phyloP scores from a whole-genome alignment of 1,140 invertebrate species.

The Amyelois transitella region DNA sequence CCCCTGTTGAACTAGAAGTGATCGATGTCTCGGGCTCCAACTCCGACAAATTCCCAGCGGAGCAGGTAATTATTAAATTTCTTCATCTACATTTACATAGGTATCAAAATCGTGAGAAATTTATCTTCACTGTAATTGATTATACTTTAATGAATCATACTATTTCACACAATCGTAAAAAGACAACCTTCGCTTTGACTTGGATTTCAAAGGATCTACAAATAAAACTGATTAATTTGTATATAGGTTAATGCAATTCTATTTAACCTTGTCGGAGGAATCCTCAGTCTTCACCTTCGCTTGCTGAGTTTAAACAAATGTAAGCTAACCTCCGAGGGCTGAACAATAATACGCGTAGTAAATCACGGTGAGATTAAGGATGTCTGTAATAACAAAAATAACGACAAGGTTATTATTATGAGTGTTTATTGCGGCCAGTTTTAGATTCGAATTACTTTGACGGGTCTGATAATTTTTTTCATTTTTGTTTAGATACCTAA shows the following conservation, averaged over 20 bases:
- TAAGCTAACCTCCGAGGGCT: constrained; percentile 30
- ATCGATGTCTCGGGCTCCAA: constrained; percentile 83
- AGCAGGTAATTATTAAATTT: constrained; percentile 50
- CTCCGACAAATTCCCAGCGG: constrained; percentile 71
- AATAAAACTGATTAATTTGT: constrained; percentile 10
- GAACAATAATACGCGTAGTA: constrained; percentile 35
- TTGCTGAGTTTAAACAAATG: constrained; percentile 19
- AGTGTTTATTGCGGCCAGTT: constrained; percentile 9
- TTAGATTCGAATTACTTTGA: constrained; percentile 10
- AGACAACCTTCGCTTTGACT: constrained; percentile 5
- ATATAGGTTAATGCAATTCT: constrained; percentile 33
- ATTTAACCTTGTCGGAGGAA: constrained; percentile 25
- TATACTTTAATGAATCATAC: no score
- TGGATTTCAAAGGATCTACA: constrained; percentile 4
- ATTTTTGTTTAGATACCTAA: no score
- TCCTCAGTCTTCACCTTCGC: constrained; percentile 38
- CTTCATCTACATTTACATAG: neutral
- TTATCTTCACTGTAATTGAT: neutral
- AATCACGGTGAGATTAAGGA: constrained; percentile 37
- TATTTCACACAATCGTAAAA: constrained; percentile 2
- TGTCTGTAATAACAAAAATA: constrained; percentile 29
- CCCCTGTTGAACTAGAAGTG: constrained; percentile 83
- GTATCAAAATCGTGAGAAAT: neutral
- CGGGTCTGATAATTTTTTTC: no score
- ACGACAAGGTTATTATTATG: constrained; percentile 30